Conservation (phyloP, 2,888 invertebrate species). For the Cistogaster globosa region DNA sequence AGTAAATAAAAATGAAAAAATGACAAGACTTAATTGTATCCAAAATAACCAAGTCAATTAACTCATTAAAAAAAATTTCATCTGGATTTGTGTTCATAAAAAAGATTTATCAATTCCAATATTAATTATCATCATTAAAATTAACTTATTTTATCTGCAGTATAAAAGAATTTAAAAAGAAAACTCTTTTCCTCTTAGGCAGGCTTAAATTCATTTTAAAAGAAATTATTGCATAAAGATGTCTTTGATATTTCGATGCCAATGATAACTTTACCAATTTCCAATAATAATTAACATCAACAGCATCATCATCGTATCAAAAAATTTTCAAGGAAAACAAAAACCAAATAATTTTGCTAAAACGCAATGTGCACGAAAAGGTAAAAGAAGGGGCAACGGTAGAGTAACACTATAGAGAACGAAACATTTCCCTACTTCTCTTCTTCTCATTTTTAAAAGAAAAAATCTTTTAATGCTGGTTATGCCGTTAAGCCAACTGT, state of each 20-base stretch:
- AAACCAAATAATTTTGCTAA: neutral
- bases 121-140: neutral
- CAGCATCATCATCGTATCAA: neutral
- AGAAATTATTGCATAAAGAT: constrained; percentile 46
- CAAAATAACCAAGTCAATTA: neutral
- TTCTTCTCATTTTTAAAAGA: neutral
- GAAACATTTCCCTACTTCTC: constrained; percentile 58
- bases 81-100: neutral
- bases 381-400: neutral
- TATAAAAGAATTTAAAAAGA: neutral
- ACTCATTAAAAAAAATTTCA: neutral
- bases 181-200: neutral
- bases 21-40: too few species aligned
- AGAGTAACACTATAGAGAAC: neutral
- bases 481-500: constrained; percentile 83
- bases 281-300: constrained; percentile 38
- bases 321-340: neutral
- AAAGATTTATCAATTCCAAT: neutral
- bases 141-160: neutral
- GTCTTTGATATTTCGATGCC: constrained; percentile 54
- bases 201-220: constrained; percentile 2
- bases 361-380: constrained; percentile 20
- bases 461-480: constrained; percentile 83
- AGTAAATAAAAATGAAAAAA: too few species aligned
- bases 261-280: constrained; percentile 58